Conservation (phyloP, 2,888 invertebrate species). For the Meandrusa payeni region DNA sequence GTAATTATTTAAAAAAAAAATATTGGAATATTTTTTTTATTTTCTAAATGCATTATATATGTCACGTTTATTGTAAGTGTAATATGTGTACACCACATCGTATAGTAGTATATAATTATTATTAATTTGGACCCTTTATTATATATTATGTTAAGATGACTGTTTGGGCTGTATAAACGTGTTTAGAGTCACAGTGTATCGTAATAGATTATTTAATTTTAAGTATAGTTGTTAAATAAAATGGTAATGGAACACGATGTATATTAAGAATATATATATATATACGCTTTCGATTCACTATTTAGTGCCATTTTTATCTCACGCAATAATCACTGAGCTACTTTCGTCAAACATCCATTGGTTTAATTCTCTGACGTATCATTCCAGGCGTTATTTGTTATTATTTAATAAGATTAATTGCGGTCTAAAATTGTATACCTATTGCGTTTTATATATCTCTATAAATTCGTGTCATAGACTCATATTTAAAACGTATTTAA, state of each 20-base stretch:
- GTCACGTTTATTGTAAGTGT: too few species aligned
- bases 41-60: too few species aligned
- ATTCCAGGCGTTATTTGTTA: background rate
- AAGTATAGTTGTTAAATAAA: constrained; percentile 6
- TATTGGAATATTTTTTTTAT: too few species aligned
- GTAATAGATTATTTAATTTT: constrained; percentile 6
- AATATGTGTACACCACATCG: too few species aligned
- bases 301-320: constrained; percentile 21
- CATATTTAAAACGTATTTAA: constrained; percentile 16
- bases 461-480: constrained; percentile 7
- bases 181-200: constrained; percentile 7
- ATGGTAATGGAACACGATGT: constrained; percentile 3
- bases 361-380: too few species aligned
- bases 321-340: too few species aligned
- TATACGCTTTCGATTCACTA: background rate
- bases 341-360: too few species aligned
- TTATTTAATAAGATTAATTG: constrained; percentile 1
- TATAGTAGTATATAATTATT: too few species aligned
- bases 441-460: background rate
- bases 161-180: constrained; percentile 15
- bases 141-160: constrained; percentile 3
- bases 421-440: constrained; percentile 5
- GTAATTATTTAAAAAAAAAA: too few species aligned
- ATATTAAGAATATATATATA: background rate
- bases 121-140: constrained; percentile 1